Base-by-base conservation (phyloP, 2,888 invertebrate species). In the Cristatella mucedo region DNA sequence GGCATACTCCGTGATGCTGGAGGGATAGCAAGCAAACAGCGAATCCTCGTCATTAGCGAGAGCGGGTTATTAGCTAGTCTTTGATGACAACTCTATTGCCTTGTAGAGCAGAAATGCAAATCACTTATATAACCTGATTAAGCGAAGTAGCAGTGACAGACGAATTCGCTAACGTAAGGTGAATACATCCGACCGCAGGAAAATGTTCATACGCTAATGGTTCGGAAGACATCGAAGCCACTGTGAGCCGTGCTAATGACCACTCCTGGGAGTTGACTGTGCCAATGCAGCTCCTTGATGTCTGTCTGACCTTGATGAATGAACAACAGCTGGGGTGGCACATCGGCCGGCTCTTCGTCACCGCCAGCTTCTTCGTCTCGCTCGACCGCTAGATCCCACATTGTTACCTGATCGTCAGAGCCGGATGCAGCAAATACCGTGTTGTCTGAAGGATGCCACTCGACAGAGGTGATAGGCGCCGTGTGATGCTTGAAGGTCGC, bases 241-340 rank as follows among this genome's bases (percentile, higher is more conserved):
- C 80, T 82, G 50, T 80, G 77, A 9, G 97, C 87, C 21, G 97
- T 99, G 44, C 87, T 86, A 33, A 97, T 72, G 37, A 97, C 73
- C 1, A 84, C 77, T 7, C 95, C 93, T 1, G 91, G 82, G 47
- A 93, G 73, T 70, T 97, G 93, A 20, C 79, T 77, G 68, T 97
- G 95, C 95, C 97, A 97, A 62, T 95, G 95, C 21, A 95, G 68
- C 70, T 99, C 97, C 64, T 99, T 99, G 41, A 99, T 81, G 63
- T 97, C 91, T 42, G 76, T 80, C 66, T 95, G 95, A 30, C 97
- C 97, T 71, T 91, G 86, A 63, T 97, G 97, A 50, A 95, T 86
- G 64, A 97, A 97, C 46, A 99, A 69, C 34, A 97, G 68, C 64
- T 99, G 95, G 0, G 93, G 86, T 20, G 97, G 95, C 39, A 93